Evolutionary conservation across 2,797 vertebrate species (phyloP).

Genomic region (Threskiornis aethiopicus): DNA sequence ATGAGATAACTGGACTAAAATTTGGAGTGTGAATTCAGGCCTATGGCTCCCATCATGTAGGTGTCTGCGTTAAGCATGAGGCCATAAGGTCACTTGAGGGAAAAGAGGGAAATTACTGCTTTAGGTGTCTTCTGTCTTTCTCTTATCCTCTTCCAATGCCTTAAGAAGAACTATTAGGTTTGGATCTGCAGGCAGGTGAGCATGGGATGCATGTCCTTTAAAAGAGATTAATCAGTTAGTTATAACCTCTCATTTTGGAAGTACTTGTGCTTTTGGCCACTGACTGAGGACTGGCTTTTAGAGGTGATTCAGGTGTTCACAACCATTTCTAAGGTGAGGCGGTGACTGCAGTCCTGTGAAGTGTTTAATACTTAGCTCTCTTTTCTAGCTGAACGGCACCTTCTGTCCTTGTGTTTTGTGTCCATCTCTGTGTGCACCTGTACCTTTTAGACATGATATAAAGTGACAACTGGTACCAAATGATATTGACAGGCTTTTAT

Average conservation of each 20-base stretch:
- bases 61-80: background rate
- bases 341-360: background rate
- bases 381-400: background rate
- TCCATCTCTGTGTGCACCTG: background rate
- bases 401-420: background rate
- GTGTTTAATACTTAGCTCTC: background rate
- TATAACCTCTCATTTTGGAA: background rate
- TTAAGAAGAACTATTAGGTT: background rate
- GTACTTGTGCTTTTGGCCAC: background rate
- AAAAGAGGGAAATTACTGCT: background rate
- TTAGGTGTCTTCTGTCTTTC: background rate
- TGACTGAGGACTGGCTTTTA: background rate
- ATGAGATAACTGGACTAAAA: background rate
- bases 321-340: rapidly evolving
- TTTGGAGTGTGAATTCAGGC: background rate
- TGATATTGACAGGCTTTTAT: slow-evolving; percentile 25
- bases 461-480: slow-evolving; percentile 39
- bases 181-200: background rate
- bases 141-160: background rate
- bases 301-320: background rate
- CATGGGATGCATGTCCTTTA: rapidly evolving
- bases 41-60: background rate
- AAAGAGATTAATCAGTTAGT: background rate
- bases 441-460: slow-evolving; percentile 4
- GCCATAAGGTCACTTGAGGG: rapidly evolving